Evolutionary conservation across 2,888 invertebrate genomes (phyloP).

Genomic region (Harpagoxenus sublaevis): DNA sequence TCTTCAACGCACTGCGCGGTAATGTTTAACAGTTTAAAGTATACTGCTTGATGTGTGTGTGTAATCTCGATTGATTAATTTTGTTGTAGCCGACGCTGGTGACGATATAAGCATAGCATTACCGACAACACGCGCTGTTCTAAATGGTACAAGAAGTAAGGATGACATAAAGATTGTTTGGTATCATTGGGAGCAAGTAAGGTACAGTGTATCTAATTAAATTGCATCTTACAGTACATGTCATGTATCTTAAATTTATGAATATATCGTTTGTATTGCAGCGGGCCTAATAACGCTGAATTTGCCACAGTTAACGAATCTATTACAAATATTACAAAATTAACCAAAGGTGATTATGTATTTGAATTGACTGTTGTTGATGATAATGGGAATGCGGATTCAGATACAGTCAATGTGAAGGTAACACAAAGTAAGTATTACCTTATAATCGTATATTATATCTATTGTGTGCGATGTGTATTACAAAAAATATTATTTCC

Average conservation of each 20-base stretch:
- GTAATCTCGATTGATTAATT: slow-evolving; percentile 36
- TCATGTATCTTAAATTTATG: not conserved
- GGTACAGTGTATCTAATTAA: slow-evolving; percentile 82
- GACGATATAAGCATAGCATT: slow-evolving; percentile 91
- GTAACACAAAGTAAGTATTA: slow-evolving; percentile 93
- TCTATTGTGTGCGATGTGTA: slow-evolving; percentile 6
- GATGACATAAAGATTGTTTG: slow-evolving; percentile 94
- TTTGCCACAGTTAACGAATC: slow-evolving; percentile 88
- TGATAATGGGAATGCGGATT: slow-evolving; percentile 93
- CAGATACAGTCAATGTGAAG: slow-evolving; percentile 91
- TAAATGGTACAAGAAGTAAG: slow-evolving; percentile 93
- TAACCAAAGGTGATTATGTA: slow-evolving; percentile 94
- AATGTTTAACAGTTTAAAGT: not conserved
- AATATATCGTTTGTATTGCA: slow-evolving; percentile 74
- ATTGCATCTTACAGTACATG: slow-evolving; percentile 38
- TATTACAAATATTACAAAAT: slow-evolving; percentile 92
- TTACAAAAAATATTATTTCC: slow-evolving; percentile 68
- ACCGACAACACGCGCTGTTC: slow-evolving; percentile 92
- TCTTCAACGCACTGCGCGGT: not conserved
- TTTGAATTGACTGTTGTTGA: slow-evolving; percentile 94
- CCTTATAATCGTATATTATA: not conserved
- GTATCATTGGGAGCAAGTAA: slow-evolving; percentile 94
- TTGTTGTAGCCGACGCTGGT: slow-evolving; percentile 87
- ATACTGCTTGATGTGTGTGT: not conserved
- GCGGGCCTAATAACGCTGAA: slow-evolving; percentile 87